phyloP scores from a whole-genome alignment of 2,888 invertebrate genomes.

The Eugnorisma glareosa region DNA sequence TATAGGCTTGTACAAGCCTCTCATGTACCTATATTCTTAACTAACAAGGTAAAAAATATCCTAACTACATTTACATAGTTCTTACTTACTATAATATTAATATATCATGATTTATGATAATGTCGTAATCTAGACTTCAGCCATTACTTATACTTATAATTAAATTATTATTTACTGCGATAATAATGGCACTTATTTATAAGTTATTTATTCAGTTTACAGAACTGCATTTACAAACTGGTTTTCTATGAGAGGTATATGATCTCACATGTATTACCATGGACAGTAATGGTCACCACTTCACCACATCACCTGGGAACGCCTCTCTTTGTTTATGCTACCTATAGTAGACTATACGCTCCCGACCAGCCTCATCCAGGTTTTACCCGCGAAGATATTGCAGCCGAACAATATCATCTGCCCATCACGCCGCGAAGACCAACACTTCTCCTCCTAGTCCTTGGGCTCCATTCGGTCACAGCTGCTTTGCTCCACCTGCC shows the following conservation, averaged over 20 bases:
- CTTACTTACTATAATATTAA: not conserved
- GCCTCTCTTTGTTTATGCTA: not conserved
- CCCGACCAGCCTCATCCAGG: too few relatives aligned
- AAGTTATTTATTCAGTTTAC: not conserved
- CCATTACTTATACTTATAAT: not conserved
- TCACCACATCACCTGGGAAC: not conserved
- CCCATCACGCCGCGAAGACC: not conserved
- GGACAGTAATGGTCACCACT: not conserved
- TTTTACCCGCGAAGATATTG: not conserved
- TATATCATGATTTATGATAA: not conserved
- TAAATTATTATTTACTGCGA: not conserved
- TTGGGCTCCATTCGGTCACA: too few relatives aligned
- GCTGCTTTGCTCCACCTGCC: not conserved
- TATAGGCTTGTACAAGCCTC: too few relatives aligned
- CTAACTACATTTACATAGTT: not conserved
- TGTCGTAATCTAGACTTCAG: not conserved
- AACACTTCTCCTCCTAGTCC: not conserved
- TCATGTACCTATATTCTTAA: not conserved
- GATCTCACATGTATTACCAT: not conserved
- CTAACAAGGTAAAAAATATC: not conserved
- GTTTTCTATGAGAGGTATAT: not conserved
- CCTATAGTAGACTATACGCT: not conserved
- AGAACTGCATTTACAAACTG: not conserved
- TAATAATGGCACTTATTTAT: constrained; percentile 11
- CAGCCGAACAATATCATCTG: not conserved